These are phyloP conservation scores for Dione vanillae DNA, from an alignment of 2,888 invertebrate species.

Conservation along the genomic window DNA sequence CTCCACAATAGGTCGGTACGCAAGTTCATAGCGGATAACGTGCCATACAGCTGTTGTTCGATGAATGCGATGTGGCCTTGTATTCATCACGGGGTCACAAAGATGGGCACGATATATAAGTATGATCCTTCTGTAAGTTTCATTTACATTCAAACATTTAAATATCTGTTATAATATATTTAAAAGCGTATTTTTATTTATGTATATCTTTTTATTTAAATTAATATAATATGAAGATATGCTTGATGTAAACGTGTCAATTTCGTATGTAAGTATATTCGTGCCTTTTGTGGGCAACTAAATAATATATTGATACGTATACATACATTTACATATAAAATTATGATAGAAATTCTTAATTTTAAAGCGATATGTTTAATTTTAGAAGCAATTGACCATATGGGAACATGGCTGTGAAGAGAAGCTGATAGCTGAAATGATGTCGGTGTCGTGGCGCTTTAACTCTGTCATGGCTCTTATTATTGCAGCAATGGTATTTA, in stretches of 20 bases:
- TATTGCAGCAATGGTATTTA: conserved; percentile 76
- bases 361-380: neutral
- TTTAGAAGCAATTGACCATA: conserved; percentile 58
- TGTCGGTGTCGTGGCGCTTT: conserved; percentile 75
- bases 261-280: too few relatives aligned
- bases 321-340: too few relatives aligned
- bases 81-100: conserved; percentile 84
- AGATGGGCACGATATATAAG: conserved; percentile 79
- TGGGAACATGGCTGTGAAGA: conserved; percentile 78
- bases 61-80: conserved; percentile 82
- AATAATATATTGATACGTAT: too few relatives aligned
- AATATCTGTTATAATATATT: conserved; percentile 2
- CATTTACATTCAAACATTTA: conserved; percentile 3
- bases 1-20: conserved; percentile 53
- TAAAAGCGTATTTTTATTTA: neutral
- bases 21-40: conserved; percentile 80
- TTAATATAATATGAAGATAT: too few relatives aligned
- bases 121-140: conserved; percentile 75
- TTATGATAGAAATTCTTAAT: too few relatives aligned
- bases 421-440: conserved; percentile 77
- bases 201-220: too few relatives aligned
- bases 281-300: too few relatives aligned
- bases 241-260: too few relatives aligned
- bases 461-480: conserved; percentile 75
- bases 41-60: conserved; percentile 87